phyloP scores from a whole-genome alignment of 2,113 vertebrate species.

The Podocnemis expansa region DNA sequence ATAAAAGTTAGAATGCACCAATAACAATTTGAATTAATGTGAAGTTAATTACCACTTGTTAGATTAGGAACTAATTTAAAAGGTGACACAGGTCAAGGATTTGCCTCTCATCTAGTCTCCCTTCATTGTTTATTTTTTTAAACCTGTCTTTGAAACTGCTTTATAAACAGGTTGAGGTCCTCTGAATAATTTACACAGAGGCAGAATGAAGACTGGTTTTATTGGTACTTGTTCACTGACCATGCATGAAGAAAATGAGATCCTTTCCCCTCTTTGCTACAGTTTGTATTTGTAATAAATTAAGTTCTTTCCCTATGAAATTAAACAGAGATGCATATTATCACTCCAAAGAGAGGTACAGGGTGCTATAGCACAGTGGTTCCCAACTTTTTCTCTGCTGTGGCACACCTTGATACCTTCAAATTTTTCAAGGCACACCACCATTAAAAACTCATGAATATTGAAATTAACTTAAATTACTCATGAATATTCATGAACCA shows the following conservation, averaged over 20 bases:
- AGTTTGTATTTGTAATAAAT: conserved; percentile 53
- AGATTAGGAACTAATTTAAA: conserved; percentile 42
- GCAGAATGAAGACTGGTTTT: conserved; percentile 7
- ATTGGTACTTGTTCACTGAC: conserved; percentile 28
- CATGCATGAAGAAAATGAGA: conserved; percentile 36
- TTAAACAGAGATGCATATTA: conserved; percentile 14
- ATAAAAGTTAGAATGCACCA: neutral
- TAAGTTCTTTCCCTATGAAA: conserved; percentile 51
- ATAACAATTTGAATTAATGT: conserved; percentile 43
- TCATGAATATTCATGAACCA: too few relatives aligned
- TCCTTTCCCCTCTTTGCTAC: conserved; percentile 28
- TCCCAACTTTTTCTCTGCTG: too few relatives aligned
- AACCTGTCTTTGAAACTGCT: conserved; percentile 2
- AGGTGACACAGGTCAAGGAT: conserved; percentile 28
- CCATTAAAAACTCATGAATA: too few relatives aligned
- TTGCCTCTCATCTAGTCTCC: neutral
- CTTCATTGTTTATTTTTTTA: neutral
- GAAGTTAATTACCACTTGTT: conserved; percentile 17
- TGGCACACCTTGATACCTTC: too few relatives aligned
- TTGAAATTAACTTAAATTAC: too few relatives aligned
- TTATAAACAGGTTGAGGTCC: conserved; percentile 29
- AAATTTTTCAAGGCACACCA: too few relatives aligned
- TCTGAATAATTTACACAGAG: conserved; percentile 16
- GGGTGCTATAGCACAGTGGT: neutral
- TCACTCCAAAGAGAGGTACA: conserved; percentile 34